Base-by-base conservation (phyloP, 2,797 vertebrate genomes). In the Spondyliosoma cantharus region DNA sequence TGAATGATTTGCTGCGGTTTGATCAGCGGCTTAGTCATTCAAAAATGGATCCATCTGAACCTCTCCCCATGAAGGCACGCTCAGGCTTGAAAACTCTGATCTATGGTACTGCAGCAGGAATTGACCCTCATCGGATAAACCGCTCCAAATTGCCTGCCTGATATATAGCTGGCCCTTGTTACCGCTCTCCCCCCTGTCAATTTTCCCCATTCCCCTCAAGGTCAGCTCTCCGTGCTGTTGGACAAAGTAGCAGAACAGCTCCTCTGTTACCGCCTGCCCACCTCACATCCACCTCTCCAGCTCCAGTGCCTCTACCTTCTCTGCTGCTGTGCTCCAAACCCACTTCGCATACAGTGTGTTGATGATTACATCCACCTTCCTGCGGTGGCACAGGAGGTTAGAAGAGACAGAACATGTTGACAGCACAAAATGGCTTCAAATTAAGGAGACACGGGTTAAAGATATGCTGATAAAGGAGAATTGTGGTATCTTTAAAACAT, bases 101-200 rank as follows among this genome's bases (percentile, higher is more conserved):
- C 93, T 93, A 94, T 91, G 90, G 86, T 64, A 66, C 90, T 81
- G 89, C 89, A 71, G 87, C 83, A 87, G 91, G 93, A 94, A 94
- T 94, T 95, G 93, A 94, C 93, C 94, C 93, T 93, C 92, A 91
- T 94, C 92, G 93, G 93, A 94, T 95, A 94, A 95, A 94, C 89
- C 86, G 85, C 87, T 94, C 93, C 91, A 94, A 94, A 95, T 95
- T 94, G 93, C 92, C 92, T 93, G 81, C 83, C 87, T 95, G 94
- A 95, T 95, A 93, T 95, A 95, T 94, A 77, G 92, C 92, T 82
- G 86, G 92, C 90, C 89, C 91, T 95, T 94, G 93, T 94, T 94
- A 94, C 91, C 68, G 78, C 87, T 85, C 83, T 83, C 83, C 80
- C 88, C 84, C 78, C 81, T 91, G 93, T 93, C 93, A 93, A 89